Base-by-base conservation (phyloP, 92 coral and sea anemone genomes). In the Micromussa lordhowensis region DNA sequence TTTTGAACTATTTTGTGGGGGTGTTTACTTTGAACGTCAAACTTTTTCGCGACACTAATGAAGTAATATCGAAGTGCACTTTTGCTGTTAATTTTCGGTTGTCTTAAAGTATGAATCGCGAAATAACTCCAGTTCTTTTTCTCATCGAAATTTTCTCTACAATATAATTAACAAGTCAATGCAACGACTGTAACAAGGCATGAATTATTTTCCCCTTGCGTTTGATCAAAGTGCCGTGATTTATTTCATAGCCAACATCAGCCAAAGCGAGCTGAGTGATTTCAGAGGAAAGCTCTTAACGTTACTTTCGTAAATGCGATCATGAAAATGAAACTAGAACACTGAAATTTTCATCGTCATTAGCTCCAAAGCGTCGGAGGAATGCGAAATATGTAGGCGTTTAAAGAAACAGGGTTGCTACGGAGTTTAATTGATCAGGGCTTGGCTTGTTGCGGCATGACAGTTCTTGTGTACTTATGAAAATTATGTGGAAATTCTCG, bases 361-460 rank as follows among this genome's bases (percentile, higher is more conserved):
- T 8, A 64, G 70, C 32, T 64, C 26, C 32, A 24, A 13, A 36
- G 35, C 84, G 19, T 22, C 54, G n/a, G 7, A 22, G 84, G 84
- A 81, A 81, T 81, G 74, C 75, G 18, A 18, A 61, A 61, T n/a
- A 61, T 63, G 44, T 21, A 11, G 26, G 55, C 22, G 28, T 63
- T 31, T 48, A n/a, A 77, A 77, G 10, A 53, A 1, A 53, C 48
- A 3, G 13, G 34, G 81, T 54, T 49, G 63, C 66, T 51, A 77
- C 4, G n/a, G n/a, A 11, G 28, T 57, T 79, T 61, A 57, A 58
- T 18, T 8, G 2, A 32, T 30, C 24, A 71, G 71, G 54, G 10
- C 24, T 59, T 40, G 74, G 51, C 22, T n/a, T 64, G 84, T 81
- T 66, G 40, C 38, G 36, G 35, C 35, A 28, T 81, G 75, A 63